Percentiles rank a stretch among this genome's conserved stretches.
Evolutionary conservation across 2,797 vertebrate genomes (phyloP).

Genomic region (Periophthalmus magnuspinnatus): DNA sequence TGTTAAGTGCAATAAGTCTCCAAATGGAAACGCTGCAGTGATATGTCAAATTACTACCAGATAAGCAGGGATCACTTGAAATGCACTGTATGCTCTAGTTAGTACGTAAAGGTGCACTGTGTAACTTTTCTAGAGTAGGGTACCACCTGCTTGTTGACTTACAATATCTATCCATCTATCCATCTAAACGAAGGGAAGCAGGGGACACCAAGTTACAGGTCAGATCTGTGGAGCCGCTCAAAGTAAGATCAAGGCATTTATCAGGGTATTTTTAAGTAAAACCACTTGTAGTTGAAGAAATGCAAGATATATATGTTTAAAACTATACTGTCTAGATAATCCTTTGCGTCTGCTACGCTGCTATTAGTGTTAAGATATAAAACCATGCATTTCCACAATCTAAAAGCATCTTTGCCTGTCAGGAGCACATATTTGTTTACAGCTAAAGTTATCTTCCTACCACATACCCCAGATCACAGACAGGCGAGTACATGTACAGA

Average conservation of each 20-base stretch:
- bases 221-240: no score
- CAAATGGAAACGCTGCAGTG: background rate
- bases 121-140: no score
- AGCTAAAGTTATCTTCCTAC: conserved; percentile 33
- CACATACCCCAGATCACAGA: conserved; percentile 48
- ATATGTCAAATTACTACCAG: background rate
- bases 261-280: no score
- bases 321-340: no score
- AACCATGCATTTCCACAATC: background rate
- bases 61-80: background rate
- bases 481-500: conserved; percentile 45
- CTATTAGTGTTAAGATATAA: background rate
- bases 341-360: background rate
- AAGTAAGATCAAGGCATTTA: no score
- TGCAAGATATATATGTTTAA: no score
- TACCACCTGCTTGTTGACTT: no score
- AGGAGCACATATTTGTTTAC: conserved; percentile 39
- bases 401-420: background rate
- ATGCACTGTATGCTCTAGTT: background rate
- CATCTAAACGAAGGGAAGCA: no score
- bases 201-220: no score
- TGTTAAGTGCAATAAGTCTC: background rate
- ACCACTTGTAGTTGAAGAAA: no score
- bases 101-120: background rate
- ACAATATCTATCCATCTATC: no score